These are phyloP conservation scores for Sphaeridia pumilis DNA, from an alignment of 2,888 invertebrate species.

Conservation along the genomic window DNA sequence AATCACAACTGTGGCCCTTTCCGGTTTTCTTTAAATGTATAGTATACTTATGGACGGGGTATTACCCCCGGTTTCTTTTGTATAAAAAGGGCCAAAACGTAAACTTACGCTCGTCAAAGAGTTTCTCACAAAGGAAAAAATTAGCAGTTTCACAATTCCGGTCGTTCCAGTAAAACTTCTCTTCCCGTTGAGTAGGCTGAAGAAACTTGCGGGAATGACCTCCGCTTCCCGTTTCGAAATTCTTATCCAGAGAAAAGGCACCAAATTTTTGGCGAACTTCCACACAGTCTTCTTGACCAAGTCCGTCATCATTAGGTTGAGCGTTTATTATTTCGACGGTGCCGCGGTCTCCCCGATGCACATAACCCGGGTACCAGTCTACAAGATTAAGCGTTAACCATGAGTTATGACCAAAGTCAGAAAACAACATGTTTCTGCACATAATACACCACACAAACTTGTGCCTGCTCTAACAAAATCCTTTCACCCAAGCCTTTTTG, in stretches of 20 bases:
- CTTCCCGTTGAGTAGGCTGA: background rate
- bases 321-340: conserved; percentile 36
- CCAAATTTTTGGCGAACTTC: conserved; percentile 39
- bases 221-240: background rate
- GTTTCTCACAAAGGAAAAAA: conserved; percentile 34
- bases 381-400: too few species aligned
- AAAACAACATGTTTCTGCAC: too few species aligned
- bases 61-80: too few species aligned
- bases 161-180: conserved; percentile 35
- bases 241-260: background rate
- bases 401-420: too few species aligned
- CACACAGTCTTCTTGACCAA: conserved; percentile 40
- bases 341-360: conserved; percentile 30
- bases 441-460: too few species aligned
- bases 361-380: conserved; percentile 43
- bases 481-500: too few species aligned
- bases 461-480: too few species aligned
- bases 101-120: conserved; percentile 31
- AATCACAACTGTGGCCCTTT: too few species aligned
- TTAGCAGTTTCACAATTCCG: conserved; percentile 34
- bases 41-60: too few species aligned
- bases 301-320: conserved; percentile 42
- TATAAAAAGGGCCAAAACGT: too few species aligned
- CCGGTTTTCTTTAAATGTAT: too few species aligned
- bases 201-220: background rate